A percentile compares a stretch with the other conserved stretches of the same genome.
These are phyloP conservation scores for Dendrocincla tyrannina DNA, from an alignment of 2,797 vertebrate species.

Conservation along the genomic window DNA sequence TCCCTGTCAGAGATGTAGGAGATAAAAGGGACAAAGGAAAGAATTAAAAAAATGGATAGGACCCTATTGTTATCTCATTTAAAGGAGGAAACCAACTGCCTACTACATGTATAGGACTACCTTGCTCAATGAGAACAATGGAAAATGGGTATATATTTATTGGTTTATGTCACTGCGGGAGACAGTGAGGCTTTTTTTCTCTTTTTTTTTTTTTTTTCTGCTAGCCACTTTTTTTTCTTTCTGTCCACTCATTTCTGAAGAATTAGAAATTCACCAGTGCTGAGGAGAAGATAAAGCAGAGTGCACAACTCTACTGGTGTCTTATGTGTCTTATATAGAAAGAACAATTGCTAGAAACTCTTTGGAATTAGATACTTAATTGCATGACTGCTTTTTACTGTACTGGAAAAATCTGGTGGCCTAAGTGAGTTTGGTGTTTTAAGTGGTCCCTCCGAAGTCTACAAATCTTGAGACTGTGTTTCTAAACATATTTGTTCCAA, in stretches of 20 bases:
- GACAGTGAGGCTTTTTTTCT: background rate
- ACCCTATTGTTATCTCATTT: background rate
- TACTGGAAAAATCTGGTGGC: background rate
- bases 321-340: background rate
- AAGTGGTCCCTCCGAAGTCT: background rate
- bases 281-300: background rate
- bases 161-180: background rate
- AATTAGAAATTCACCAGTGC: background rate
- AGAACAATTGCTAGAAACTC: background rate
- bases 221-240: no score
- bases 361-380: background rate
- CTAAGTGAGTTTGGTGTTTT: background rate
- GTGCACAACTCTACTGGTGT: background rate
- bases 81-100: background rate
- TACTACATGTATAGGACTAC: rapidly evolving
- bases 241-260: background rate
- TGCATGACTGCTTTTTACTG: background rate
- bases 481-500: background rate
- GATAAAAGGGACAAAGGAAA: background rate
- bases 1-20: background rate
- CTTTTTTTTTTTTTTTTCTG: background rate
- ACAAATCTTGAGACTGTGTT: background rate
- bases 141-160: background rate
- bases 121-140: background rate
- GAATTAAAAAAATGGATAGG: background rate